phyloP scores from a whole-genome alignment of 2,797 vertebrate species.

The Tiaroga cobitis region DNA sequence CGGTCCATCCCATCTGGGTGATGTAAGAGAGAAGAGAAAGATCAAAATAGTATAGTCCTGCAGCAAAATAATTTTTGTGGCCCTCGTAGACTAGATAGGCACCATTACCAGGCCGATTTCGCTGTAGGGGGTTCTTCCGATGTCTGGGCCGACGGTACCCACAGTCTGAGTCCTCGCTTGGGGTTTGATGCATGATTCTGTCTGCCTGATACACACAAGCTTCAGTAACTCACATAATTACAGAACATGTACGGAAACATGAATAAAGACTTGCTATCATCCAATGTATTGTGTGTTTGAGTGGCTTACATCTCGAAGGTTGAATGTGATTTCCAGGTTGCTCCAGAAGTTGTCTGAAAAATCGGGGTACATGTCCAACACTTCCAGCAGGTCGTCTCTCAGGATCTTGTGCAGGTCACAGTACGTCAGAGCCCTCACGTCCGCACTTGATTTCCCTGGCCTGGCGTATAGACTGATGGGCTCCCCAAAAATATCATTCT shows the following conservation, averaged over 20 bases:
- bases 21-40: conserved; percentile 45
- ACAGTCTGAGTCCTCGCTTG: conserved; percentile 84
- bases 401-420: conserved; percentile 97
- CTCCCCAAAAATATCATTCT: conserved; percentile 98
- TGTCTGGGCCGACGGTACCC: conserved; percentile 77
- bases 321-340: conserved; percentile 97
- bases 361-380: conserved; percentile 97
- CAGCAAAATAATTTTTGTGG: not conserved
- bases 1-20: conserved; percentile 79
- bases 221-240: conserved; percentile 73
- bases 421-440: conserved; percentile 95
- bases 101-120: conserved; percentile 84
- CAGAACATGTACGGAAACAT: conserved; percentile 19
- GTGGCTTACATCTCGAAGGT: conserved; percentile 92
- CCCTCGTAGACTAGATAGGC: not conserved
- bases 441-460: conserved; percentile 91
- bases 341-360: conserved; percentile 94
- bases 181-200: conserved; percentile 84
- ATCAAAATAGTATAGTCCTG: conserved; percentile 12
- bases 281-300: not conserved
- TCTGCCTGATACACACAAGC: conserved; percentile 91
- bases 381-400: conserved; percentile 92
- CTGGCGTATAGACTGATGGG: conserved; percentile 87
- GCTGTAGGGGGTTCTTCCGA: conserved; percentile 76
- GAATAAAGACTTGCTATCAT: not conserved